Conservation (phyloP, 2,113 vertebrate species). For the Lanius ludovicianus region DNA sequence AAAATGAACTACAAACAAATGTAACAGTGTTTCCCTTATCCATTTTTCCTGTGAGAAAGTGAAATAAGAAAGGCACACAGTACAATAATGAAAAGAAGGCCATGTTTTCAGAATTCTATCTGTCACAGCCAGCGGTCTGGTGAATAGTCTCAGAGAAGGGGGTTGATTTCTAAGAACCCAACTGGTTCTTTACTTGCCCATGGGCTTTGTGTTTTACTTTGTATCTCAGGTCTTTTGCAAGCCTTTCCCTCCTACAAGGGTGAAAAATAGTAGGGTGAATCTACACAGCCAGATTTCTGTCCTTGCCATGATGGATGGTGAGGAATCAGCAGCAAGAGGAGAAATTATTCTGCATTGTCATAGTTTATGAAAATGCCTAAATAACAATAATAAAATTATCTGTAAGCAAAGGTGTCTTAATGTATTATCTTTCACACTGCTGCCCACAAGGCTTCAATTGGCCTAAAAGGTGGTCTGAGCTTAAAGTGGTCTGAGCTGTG, state of each 20-base stretch:
- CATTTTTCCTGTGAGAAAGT: neutral
- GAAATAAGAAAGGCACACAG: neutral
- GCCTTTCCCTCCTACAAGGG: neutral
- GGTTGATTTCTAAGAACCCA: neutral
- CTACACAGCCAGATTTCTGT: neutral
- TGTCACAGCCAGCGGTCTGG: neutral
- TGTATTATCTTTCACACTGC: neutral
- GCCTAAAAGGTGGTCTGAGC: neutral
- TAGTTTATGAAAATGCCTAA: neutral
- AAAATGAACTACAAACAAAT: neutral
- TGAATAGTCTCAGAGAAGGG: neutral
- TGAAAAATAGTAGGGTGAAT: neutral
- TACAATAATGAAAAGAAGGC: neutral
- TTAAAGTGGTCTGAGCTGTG: conserved; percentile 3
- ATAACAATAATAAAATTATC: neutral
- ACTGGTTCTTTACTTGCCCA: neutral
- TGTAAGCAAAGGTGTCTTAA: neutral
- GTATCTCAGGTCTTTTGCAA: neutral
- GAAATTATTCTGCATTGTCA: neutral
- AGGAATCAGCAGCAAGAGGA: neutral
- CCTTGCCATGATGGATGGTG: neutral
- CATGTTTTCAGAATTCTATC: neutral
- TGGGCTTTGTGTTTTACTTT: neutral
- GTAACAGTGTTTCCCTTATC: neutral
- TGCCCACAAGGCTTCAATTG: neutral